Conservation (phyloP, 2,797 vertebrate genomes). For the Melanotaenia boesemani region DNA sequence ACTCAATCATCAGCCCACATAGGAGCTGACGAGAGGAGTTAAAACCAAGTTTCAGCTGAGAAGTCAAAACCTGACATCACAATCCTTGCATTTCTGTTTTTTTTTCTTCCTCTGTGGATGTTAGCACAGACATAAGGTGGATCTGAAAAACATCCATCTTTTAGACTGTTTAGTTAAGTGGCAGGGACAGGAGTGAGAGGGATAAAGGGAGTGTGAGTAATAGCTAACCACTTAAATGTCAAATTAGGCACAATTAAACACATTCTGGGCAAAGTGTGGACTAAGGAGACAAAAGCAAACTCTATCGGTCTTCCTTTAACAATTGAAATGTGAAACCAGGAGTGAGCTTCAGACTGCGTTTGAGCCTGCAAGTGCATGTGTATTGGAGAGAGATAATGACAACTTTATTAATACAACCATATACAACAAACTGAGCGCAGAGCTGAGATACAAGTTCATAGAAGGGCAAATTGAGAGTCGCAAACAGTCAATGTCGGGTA, state of each 20-base stretch:
- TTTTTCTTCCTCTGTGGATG: neutral
- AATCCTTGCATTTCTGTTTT: neutral
- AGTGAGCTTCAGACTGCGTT: neutral
- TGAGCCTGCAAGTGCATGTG: neutral
- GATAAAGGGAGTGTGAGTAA: constrained; percentile 30
- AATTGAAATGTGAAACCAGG: neutral
- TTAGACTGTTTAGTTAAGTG: constrained; percentile 38
- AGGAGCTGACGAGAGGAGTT: constrained; percentile 17
- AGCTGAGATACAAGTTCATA: constrained; percentile 54
- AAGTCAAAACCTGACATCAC: constrained; percentile 28
- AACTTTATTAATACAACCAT: constrained; percentile 48
- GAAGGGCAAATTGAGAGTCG: constrained; percentile 61
- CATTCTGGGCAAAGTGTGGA: constrained; percentile 8
- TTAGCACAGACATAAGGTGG: neutral
- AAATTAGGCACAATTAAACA: constrained; percentile 37
- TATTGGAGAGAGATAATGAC: constrained; percentile 14
- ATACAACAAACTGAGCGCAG: constrained; percentile 34
- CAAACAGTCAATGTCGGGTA: constrained; percentile 63
- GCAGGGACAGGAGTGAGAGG: constrained; percentile 5
- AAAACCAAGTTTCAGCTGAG: constrained; percentile 12
- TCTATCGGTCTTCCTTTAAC: constrained; percentile 18
- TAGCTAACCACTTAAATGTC: constrained; percentile 36
- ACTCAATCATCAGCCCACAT: constrained; percentile 65
- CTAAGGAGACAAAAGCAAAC: constrained; percentile 27
- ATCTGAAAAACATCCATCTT: constrained; percentile 37